These are phyloP conservation scores for Mythimna ferrago DNA, from an alignment of 2,888 invertebrate genomes.

Conservation along the genomic window DNA sequence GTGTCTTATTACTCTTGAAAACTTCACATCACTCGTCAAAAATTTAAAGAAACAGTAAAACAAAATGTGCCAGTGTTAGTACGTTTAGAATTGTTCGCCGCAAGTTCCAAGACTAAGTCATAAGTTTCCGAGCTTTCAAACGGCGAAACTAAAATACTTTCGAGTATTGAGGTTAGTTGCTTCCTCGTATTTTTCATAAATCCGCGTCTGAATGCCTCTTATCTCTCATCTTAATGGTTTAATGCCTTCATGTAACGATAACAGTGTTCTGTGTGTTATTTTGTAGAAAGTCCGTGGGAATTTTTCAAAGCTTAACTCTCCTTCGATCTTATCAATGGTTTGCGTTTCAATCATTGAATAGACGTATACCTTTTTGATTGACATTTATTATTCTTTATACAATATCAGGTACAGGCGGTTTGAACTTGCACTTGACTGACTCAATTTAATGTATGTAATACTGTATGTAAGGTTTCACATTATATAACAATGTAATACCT, in stretches of 20 bases:
- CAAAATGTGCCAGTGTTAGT: slow-evolving; percentile 23
- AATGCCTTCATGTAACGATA: slow-evolving; percentile 25
- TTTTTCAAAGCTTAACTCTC: slow-evolving; percentile 5
- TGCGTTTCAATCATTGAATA: slow-evolving; percentile 1
- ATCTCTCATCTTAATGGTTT: slow-evolving; percentile 56
- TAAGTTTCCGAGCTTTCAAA: slow-evolving; percentile 34
- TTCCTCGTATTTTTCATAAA: slow-evolving; percentile 52
- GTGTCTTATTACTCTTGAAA: slow-evolving; percentile 7
- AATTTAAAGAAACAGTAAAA: slow-evolving; percentile 36
- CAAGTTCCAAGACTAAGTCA: slow-evolving; percentile 32
- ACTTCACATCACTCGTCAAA: slow-evolving; percentile 19
- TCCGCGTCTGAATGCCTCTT: slow-evolving; percentile 35
- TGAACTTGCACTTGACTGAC: slow-evolving; percentile 2
- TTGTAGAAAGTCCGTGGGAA: slow-evolving; percentile 41
- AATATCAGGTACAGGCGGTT: background rate
- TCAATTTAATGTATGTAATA: background rate
- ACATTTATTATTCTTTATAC: background rate
- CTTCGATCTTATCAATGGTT: slow-evolving; percentile 16
- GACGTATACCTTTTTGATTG: slow-evolving; percentile 8
- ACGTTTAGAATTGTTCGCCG: slow-evolving; percentile 31
- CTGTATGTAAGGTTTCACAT: slow-evolving; percentile 1
- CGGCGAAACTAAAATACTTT: slow-evolving; percentile 40
- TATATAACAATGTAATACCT: slow-evolving; percentile 9
- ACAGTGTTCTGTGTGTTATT: slow-evolving; percentile 15
- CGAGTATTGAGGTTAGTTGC: slow-evolving; percentile 35